phyloP scores from a whole-genome alignment of 2,888 invertebrate genomes.

The Caenorhabditis uteleia region DNA sequence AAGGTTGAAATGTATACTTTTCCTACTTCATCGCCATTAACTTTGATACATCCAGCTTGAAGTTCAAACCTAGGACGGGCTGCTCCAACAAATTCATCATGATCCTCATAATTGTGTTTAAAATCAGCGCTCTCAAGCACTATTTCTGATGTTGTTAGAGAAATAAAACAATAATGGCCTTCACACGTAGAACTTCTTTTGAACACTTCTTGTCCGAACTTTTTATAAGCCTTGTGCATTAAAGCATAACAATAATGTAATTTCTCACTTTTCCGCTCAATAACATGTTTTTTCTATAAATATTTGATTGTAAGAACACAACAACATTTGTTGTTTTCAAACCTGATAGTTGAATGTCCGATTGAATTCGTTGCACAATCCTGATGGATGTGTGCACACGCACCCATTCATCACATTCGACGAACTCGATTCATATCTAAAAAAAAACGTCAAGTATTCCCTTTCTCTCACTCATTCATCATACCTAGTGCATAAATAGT shows the following conservation, averaged over 20 bases:
- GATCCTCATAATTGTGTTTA: constrained; percentile 57
- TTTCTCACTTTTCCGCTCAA: constrained; percentile 54
- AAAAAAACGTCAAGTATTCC: background rate
- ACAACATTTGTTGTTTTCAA: constrained; percentile 1
- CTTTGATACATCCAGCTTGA: constrained; percentile 67
- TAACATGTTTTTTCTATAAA: constrained; percentile 57
- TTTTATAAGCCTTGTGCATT: constrained; percentile 57
- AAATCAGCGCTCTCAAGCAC: constrained; percentile 62
- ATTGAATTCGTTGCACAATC: constrained; percentile 63
- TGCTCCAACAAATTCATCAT: constrained; percentile 57
- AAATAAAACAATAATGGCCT: constrained; percentile 68
- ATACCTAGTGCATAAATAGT: constrained; percentile 64
- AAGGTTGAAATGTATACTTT: no score
- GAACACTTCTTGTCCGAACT: constrained; percentile 64
- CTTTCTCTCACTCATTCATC: background rate
- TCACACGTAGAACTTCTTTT: constrained; percentile 67
- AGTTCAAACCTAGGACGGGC: constrained; percentile 59
- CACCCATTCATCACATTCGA: constrained; percentile 64
- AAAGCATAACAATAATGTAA: constrained; percentile 67
- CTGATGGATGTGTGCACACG: constrained; percentile 65
- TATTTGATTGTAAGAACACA: background rate
- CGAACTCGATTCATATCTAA: constrained; percentile 62
- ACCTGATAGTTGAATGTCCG: constrained; percentile 59
- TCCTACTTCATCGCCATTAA: constrained; percentile 62
- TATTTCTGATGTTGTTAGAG: constrained; percentile 63